Conservation (phyloP, 2,797 vertebrate genomes). For the Holocentrus rufus region DNA sequence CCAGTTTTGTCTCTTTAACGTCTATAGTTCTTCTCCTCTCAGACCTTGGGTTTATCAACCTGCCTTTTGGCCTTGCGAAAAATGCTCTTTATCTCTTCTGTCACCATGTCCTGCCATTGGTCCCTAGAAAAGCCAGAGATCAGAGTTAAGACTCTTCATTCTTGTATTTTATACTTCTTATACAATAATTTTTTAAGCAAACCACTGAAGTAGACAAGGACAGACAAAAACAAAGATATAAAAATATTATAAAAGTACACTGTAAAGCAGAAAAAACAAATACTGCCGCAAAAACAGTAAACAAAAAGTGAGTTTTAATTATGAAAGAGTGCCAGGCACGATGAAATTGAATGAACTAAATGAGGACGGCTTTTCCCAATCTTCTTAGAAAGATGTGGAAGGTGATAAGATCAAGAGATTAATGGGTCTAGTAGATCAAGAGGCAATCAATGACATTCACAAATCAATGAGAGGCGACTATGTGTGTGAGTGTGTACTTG, state of each 20-base stretch:
- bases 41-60: constrained; percentile 79
- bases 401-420: constrained; percentile 72
- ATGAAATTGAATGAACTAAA: constrained; percentile 45
- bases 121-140: constrained; percentile 70
- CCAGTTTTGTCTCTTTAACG: constrained; percentile 24
- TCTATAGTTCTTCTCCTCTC: constrained; percentile 47
- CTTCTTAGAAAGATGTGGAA: constrained; percentile 62
- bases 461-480: constrained; percentile 42
- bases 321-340: constrained; percentile 22
- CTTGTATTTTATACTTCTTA: not conserved
- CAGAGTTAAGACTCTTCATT: constrained; percentile 13
- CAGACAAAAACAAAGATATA: not conserved
- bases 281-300: constrained; percentile 9
- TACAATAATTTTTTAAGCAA: not conserved
- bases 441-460: constrained; percentile 35
- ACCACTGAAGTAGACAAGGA: constrained; percentile 2
- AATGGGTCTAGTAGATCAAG: constrained; percentile 52
- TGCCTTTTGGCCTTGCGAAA: constrained; percentile 84
- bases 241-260: not conserved
- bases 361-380: constrained; percentile 53
- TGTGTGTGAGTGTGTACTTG: not conserved
- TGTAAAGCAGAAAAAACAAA: constrained; percentile 20
- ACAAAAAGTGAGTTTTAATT: constrained; percentile 3
- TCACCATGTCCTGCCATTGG: constrained; percentile 86
- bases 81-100: constrained; percentile 82